Evolutionary conservation across 2,797 vertebrate genomes (phyloP).

Genomic region (Bradypodion pumilum): DNA sequence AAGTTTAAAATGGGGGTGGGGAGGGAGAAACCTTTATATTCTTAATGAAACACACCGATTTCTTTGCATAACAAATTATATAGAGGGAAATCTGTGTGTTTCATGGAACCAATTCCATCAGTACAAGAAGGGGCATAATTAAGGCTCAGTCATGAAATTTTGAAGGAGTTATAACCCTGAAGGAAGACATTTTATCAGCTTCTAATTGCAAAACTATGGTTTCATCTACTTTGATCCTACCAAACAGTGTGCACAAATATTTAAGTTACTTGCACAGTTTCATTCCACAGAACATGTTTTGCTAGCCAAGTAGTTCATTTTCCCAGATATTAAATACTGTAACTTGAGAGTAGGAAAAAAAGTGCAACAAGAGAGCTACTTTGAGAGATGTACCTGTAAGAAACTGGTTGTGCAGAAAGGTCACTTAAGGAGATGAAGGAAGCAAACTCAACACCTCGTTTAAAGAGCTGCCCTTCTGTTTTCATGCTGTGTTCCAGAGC

Average conservation of each 20-base stretch:
- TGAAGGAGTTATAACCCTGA: too few relatives aligned
- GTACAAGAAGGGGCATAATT: not conserved
- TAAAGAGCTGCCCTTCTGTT: not conserved
- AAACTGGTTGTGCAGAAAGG: not conserved
- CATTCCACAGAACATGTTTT: not conserved
- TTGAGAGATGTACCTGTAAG: not conserved
- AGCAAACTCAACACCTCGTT: not conserved
- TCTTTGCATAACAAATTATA: too few relatives aligned
- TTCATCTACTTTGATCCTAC: too few relatives aligned
- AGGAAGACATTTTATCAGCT: too few relatives aligned
- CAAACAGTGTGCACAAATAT: not conserved
- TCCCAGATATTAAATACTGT: not conserved
- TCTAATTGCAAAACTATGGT: too few relatives aligned
- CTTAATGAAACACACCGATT: too few relatives aligned
- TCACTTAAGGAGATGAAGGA: not conserved
- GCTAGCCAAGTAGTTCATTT: not conserved
- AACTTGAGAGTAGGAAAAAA: not conserved
- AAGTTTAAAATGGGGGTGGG: not conserved
- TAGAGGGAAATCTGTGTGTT: not conserved
- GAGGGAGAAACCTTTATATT: too few relatives aligned
- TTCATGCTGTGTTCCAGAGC: constrained; percentile 72
- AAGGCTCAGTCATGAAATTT: not conserved
- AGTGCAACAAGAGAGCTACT: not conserved
- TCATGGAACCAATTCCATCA: not conserved
- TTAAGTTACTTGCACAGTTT: not conserved